A percentile compares a stretch with the other conserved stretches of the same genome.
Conservation (phyloP, 2,797 vertebrate species). For the Chanos chanos region DNA sequence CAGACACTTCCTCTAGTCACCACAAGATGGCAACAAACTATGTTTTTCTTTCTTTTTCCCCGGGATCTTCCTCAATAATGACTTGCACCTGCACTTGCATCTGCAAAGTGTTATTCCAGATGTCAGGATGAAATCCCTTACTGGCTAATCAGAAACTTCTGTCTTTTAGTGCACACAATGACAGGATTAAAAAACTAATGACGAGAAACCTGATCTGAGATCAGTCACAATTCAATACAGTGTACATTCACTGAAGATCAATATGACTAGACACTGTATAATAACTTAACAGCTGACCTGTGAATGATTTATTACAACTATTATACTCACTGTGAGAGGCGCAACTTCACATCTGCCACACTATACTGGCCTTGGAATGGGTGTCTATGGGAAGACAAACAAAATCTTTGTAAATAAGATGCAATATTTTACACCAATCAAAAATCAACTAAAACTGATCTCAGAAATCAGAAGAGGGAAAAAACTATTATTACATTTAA, state of each 20-base stretch:
- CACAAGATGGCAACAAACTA: constrained; percentile 46
- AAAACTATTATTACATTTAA: neutral
- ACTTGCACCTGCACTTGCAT: too few species aligned
- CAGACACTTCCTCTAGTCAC: neutral
- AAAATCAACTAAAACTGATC: neutral
- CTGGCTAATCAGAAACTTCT: too few species aligned
- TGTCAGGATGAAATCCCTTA: too few species aligned
- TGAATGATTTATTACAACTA: neutral
- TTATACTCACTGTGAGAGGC: constrained; percentile 92
- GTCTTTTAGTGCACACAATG: too few species aligned
- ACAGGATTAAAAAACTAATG: too few species aligned
- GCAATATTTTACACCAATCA: neutral
- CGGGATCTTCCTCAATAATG: too few species aligned
- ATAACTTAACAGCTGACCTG: neutral
- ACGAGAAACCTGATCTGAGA: too few species aligned
- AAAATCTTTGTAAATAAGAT: neutral
- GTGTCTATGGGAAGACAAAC: constrained; percentile 71
- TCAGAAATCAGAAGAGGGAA: neutral
- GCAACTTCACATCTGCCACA: constrained; percentile 88
- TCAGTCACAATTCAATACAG: too few species aligned
- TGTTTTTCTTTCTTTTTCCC: neutral
- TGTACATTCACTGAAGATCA: too few species aligned
- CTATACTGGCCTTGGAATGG: constrained; percentile 97
- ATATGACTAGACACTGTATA: neutral
- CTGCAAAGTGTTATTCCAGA: too few species aligned